Percentiles rank a stretch among this genome's conserved stretches.
phyloP scores from a whole-genome alignment of 2,888 invertebrate genomes.

The Acrocera orbiculus region DNA sequence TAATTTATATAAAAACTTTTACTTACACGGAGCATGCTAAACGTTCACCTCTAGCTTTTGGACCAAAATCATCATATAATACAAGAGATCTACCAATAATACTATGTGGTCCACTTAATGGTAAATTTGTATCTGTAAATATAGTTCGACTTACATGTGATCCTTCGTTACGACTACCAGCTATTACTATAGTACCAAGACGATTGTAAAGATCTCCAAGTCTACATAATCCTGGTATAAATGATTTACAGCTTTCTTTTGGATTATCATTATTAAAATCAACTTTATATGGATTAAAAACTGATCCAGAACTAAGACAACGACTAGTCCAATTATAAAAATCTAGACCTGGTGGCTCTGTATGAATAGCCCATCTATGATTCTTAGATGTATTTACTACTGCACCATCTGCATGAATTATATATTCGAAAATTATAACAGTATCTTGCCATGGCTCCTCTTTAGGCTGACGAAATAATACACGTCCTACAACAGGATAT shows the following conservation, averaged over 20 bases:
- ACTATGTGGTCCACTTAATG: constrained; percentile 55
- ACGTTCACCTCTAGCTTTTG: constrained; percentile 71
- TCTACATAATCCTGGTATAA: constrained; percentile 43
- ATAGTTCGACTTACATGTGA: constrained; percentile 48
- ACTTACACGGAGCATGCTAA: constrained; percentile 71
- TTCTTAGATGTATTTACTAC: constrained; percentile 51
- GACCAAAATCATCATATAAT: constrained; percentile 73
- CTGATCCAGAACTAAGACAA: constrained; percentile 58
- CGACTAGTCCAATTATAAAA: constrained; percentile 81
- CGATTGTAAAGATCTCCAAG: constrained; percentile 63
- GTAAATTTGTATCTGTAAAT: constrained; percentile 61
- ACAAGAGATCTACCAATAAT: constrained; percentile 69
- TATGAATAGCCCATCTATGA: constrained; percentile 75
- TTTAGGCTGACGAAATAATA: constrained; percentile 63
- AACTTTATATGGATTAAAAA: constrained; percentile 62
- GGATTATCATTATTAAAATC: constrained; percentile 42
- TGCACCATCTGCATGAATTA: constrained; percentile 77
- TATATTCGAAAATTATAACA: constrained; percentile 59
- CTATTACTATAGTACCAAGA: constrained; percentile 51
- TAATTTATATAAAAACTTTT: constrained; percentile 2
- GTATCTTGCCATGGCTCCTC: constrained; percentile 74
- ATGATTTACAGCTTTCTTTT: constrained; percentile 39
- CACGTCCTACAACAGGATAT: constrained; percentile 74
- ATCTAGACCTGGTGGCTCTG: constrained; percentile 60
- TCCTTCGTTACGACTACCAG: constrained; percentile 51